A percentile compares a stretch with the other conserved stretches of the same genome.
Conservation (phyloP, 2,888 invertebrate genomes). For the Drosophila sordidapex region DNA sequence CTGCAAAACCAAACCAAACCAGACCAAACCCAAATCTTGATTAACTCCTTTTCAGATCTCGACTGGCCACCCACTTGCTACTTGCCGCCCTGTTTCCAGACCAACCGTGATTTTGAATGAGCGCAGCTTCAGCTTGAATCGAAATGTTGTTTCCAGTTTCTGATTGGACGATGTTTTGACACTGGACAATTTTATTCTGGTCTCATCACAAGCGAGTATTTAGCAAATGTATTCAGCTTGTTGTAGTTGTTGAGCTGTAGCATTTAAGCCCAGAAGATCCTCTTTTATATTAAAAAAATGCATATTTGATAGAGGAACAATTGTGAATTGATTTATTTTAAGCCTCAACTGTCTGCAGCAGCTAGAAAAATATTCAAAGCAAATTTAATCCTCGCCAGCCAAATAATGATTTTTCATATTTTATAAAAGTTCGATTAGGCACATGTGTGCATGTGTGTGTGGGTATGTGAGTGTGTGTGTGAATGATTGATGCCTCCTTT, state of each 20-base stretch:
- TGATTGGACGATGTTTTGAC: background rate
- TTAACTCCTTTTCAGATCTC: background rate
- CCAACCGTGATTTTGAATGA: background rate
- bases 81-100: background rate
- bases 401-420: conserved; percentile 52
- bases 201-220: background rate
- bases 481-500: conserved; percentile 41
- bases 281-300: too few relatives aligned
- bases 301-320: background rate
- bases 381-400: conserved; percentile 13
- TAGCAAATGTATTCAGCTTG: background rate
- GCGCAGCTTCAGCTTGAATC: background rate
- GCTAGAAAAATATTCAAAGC: conserved; percentile 3
- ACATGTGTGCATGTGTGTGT: conserved; percentile 15
- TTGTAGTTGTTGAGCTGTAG: too few relatives aligned
- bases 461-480: conserved; percentile 4
- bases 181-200: background rate
- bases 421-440: conserved; percentile 51
- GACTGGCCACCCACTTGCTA: background rate
- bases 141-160: background rate
- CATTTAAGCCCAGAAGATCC: too few relatives aligned
- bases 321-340: background rate
- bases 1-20: background rate
- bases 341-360: background rate
- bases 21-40: background rate